These are phyloP conservation scores for Phataginus tricuspis DNA, from an alignment of 2,797 vertebrate genomes.

Conservation along the genomic window DNA sequence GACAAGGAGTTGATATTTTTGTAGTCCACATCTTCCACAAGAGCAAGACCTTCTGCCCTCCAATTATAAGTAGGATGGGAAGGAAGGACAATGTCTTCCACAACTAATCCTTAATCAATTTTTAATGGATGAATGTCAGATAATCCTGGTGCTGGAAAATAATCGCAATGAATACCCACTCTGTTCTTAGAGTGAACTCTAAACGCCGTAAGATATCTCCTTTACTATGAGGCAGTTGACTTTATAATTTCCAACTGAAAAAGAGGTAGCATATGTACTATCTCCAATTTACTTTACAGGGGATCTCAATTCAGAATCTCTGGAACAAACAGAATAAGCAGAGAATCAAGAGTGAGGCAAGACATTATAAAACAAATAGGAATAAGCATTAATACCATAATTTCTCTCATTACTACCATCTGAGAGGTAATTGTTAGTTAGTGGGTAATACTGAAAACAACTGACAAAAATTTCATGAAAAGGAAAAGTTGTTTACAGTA, in stretches of 20 bases:
- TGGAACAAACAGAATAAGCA: background rate
- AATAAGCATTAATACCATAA: background rate
- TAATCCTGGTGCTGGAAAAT: background rate
- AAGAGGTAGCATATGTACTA: background rate
- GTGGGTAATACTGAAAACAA: background rate
- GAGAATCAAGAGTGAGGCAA: background rate
- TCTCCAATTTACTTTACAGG: background rate
- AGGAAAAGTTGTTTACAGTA: background rate
- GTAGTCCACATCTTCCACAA: background rate
- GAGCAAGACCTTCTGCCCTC: background rate
- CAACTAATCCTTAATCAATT: background rate
- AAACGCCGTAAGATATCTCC: background rate
- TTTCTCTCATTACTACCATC: background rate
- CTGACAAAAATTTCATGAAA: background rate
- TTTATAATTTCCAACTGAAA: background rate
- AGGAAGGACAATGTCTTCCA: background rate
- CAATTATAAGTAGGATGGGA: background rate
- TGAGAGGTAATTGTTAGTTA: background rate
- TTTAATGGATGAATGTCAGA: background rate
- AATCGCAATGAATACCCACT: background rate
- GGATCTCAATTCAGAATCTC: conserved; percentile 13
- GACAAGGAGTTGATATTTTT: background rate
- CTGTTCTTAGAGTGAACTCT: background rate
- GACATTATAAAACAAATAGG: background rate
- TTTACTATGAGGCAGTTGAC: background rate